Conservation (phyloP, 2,113 vertebrate species). For the Noturus placidus region DNA sequence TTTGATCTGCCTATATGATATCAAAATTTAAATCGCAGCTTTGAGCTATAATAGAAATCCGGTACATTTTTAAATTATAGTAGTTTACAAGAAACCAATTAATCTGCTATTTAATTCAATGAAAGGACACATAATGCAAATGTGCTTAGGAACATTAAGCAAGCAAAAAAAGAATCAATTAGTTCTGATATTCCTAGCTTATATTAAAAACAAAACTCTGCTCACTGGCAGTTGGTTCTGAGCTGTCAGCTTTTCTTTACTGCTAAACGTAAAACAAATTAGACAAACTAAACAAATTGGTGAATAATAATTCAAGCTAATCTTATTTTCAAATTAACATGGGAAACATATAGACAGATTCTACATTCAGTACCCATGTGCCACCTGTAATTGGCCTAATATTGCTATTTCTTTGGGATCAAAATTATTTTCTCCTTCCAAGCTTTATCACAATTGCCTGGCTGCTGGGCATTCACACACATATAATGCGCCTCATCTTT, state of each 20-base stretch:
- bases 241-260: not conserved
- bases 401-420: constrained; percentile 51
- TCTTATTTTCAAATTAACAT: constrained; percentile 11
- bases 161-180: constrained; percentile 32
- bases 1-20: constrained; percentile 69
- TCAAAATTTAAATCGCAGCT: constrained; percentile 67
- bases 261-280: constrained; percentile 30
- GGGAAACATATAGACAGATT: constrained; percentile 11
- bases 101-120: constrained; percentile 73
- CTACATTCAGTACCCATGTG: constrained; percentile 46
- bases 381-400: constrained; percentile 40
- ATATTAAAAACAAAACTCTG: not conserved
- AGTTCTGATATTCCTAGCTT: constrained; percentile 19
- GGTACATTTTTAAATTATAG: constrained; percentile 74
- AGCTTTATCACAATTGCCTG: constrained; percentile 54
- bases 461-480: constrained; percentile 54
- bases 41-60: constrained; percentile 71
- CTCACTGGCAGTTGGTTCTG: constrained; percentile 25
- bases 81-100: constrained; percentile 74
- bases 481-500: constrained; percentile 67
- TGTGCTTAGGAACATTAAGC: not conserved
- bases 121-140: constrained; percentile 68
- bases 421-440: constrained; percentile 33
- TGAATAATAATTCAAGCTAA: constrained; percentile 18
- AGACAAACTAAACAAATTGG: constrained; percentile 20